Percentiles rank a stretch among this genome's conserved stretches.
Conservation (phyloP, 2,797 vertebrate genomes). For the Hemitrygon akajei region DNA sequence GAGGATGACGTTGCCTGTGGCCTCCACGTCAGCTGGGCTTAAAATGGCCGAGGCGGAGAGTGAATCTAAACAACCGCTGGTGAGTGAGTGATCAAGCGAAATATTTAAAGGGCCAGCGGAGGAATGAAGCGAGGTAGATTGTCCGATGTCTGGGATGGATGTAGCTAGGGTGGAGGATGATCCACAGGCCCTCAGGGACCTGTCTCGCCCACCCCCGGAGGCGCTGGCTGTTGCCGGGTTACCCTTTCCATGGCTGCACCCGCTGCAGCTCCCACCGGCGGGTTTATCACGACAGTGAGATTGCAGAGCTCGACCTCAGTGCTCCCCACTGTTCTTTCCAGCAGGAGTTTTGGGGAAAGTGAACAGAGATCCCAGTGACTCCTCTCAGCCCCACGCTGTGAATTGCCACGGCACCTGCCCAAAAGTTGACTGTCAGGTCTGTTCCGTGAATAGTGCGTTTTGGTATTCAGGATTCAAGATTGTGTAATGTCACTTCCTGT, state of each 20-base stretch:
- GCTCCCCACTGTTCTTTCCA: neutral
- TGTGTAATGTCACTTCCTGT: too few relatives aligned
- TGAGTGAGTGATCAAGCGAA: slow-evolving; percentile 11
- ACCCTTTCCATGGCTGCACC: neutral
- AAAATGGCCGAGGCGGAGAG: slow-evolving; percentile 33
- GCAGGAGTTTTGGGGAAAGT: neutral
- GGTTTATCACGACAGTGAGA: neutral
- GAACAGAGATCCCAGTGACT: neutral
- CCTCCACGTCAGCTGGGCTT: slow-evolving; percentile 21
- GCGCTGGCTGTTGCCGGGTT: neutral
- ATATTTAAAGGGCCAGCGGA: neutral
- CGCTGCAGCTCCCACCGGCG: too few relatives aligned
- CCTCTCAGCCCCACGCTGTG: neutral
- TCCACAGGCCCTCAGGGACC: too few relatives aligned
- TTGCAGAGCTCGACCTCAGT: neutral
- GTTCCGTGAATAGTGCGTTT: neutral
- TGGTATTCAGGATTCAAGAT: neutral
- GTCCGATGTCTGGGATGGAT: neutral
- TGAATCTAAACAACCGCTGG: neutral
- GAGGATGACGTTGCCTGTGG: neutral
- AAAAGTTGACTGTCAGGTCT: neutral
- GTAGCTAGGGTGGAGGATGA: neutral
- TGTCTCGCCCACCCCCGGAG: neutral
- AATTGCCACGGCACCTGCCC: neutral
- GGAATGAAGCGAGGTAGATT: neutral